A percentile compares a stretch with the other conserved stretches of the same genome.
Evolutionary conservation across 2,113 vertebrate genomes (phyloP).

Genomic region (Nothocercus nigrocapillus): DNA sequence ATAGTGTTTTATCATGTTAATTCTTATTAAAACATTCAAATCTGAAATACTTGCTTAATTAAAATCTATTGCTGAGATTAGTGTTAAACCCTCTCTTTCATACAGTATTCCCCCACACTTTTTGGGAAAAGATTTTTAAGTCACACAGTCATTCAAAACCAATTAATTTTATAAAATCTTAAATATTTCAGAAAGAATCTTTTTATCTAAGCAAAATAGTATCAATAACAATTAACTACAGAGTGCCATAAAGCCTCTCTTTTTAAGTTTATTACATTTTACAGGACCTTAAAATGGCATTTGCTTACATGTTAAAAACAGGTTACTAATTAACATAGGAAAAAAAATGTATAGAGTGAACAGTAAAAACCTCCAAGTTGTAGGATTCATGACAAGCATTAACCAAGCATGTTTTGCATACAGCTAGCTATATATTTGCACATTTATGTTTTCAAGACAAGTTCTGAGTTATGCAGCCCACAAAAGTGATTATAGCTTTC

Average conservation of each 20-base stretch:
- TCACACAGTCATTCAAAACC: background rate
- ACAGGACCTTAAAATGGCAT: background rate
- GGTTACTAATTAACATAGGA: background rate
- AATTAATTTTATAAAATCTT: background rate
- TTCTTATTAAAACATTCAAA: slow-evolving; percentile 56
- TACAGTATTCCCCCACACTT: background rate
- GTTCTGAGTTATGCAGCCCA: background rate
- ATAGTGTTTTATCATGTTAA: slow-evolving; percentile 75
- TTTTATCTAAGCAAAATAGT: background rate
- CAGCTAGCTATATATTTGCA: background rate
- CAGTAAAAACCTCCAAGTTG: background rate
- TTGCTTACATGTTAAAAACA: background rate
- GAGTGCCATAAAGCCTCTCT: background rate
- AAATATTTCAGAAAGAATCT: slow-evolving; percentile 9
- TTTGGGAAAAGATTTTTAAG: slow-evolving; percentile 10
- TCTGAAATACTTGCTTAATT: slow-evolving; percentile 61
- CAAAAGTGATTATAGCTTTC: background rate
- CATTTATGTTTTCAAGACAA: background rate
- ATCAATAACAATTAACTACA: background rate
- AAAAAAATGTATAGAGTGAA: background rate
- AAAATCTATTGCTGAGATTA: slow-evolving; percentile 25
- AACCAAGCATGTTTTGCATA: slow-evolving; percentile 17
- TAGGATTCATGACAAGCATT: background rate
- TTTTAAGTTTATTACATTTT: background rate
- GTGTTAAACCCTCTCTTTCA: slow-evolving; percentile 32